A percentile compares a stretch with the other conserved stretches of the same genome.
Evolutionary conservation across 30 jellyfish, hydroid and myxozoan species (phyloP).

Genomic region (Hydra vulgaris): DNA sequence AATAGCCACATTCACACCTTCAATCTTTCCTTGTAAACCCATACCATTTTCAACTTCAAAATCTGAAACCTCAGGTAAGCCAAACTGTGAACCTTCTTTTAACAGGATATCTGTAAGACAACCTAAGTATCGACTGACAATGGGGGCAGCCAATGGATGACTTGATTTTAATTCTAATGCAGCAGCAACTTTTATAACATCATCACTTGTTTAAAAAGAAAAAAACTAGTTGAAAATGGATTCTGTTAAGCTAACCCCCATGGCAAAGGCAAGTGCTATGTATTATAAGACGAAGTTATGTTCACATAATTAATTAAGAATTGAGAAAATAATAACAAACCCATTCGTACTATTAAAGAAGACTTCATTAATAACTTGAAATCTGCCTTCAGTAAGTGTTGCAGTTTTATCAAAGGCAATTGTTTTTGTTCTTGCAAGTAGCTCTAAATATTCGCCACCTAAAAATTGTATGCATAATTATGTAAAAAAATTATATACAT

Average conservation of each 20-base stretch:
- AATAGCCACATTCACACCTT: slow-evolving; percentile 37
- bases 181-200: slow-evolving; percentile 49
- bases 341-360: not conserved
- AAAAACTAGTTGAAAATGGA: too few relatives aligned
- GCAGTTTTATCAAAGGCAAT: slow-evolving; percentile 90
- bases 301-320: too few relatives aligned
- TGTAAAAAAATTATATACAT: too few relatives aligned
- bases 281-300: too few relatives aligned
- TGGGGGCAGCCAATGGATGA: slow-evolving; percentile 90
- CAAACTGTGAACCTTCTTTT: slow-evolving; percentile 47
- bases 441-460: slow-evolving; percentile 35
- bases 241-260: too few relatives aligned
- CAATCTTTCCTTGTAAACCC: slow-evolving; percentile 55
- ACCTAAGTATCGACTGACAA: slow-evolving; percentile 74
- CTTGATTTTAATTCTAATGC: slow-evolving; percentile 79
- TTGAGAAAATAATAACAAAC: not conserved
- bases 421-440: slow-evolving; percentile 40
- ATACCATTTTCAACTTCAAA: slow-evolving; percentile 52
- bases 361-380: slow-evolving; percentile 43
- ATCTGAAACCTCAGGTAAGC: slow-evolving; percentile 67
- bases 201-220: too few relatives aligned
- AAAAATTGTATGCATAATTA: too few relatives aligned
- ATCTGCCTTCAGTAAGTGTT: slow-evolving; percentile 88
- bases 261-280: too few relatives aligned
- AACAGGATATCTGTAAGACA: slow-evolving; percentile 78